A percentile compares a stretch with the other conserved stretches of the same genome.
Conservation (phyloP, 2,797 vertebrate species). For the Danio choprae region DNA sequence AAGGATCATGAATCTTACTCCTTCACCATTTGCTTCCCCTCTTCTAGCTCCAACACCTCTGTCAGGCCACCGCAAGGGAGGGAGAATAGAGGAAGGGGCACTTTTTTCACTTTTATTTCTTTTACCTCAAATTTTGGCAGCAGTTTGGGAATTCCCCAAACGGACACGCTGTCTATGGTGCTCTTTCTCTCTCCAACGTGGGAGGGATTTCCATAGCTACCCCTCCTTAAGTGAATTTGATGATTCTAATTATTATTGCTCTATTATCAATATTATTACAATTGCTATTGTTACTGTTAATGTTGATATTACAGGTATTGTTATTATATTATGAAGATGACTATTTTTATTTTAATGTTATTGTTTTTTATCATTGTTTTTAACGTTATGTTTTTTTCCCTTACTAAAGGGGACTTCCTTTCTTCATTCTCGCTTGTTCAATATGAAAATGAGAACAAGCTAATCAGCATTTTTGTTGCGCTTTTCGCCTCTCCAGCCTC, state of each 20-base stretch:
- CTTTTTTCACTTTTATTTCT: constrained; percentile 69
- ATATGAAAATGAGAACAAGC: constrained; percentile 51
- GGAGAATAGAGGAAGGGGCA: constrained; percentile 60
- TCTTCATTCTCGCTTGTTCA: constrained; percentile 77
- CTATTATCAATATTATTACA: constrained; percentile 85
- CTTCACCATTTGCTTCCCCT: constrained; percentile 64
- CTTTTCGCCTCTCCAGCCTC: constrained; percentile 52
- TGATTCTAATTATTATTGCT: constrained; percentile 84
- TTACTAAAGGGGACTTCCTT: constrained; percentile 75
- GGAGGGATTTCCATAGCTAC: constrained; percentile 86
- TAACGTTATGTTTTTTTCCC: constrained; percentile 65
- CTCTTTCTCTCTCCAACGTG: constrained; percentile 87
- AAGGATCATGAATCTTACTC: constrained; percentile 67
- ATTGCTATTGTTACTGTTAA: constrained; percentile 86
- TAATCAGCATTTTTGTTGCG: constrained; percentile 52
- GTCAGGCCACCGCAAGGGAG: constrained; percentile 66
- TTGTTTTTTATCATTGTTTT: constrained; percentile 66
- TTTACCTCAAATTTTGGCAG: constrained; percentile 97
- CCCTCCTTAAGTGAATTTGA: constrained; percentile 85
- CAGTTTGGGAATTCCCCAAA: constrained; percentile 80
- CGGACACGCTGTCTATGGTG: constrained; percentile 91
- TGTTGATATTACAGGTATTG: constrained; percentile 85
- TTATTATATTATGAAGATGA: constrained; percentile 73
- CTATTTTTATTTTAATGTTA: constrained; percentile 66
- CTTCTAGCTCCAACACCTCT: constrained; percentile 68